Evolutionary conservation across 2,113 vertebrate species (phyloP).

Genomic region (Pseudopipra pipra): DNA sequence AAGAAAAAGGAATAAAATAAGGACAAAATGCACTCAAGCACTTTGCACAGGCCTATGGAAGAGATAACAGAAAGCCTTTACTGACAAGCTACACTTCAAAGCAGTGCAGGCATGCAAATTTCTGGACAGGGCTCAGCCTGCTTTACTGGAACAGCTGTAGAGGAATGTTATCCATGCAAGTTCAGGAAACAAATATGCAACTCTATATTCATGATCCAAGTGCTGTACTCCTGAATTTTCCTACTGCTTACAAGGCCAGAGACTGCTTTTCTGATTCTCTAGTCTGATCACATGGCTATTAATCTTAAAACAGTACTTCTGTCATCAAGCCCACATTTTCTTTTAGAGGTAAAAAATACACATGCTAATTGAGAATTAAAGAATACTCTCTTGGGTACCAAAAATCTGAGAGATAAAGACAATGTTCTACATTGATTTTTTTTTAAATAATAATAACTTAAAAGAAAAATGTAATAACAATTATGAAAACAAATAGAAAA

Average conservation of each 20-base stretch:
- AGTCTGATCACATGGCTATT: neutral
- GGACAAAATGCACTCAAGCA: neutral
- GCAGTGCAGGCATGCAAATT: neutral
- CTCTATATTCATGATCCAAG: neutral
- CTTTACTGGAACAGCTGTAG: neutral
- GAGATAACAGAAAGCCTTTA: neutral
- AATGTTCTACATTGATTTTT: neutral
- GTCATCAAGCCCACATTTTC: neutral
- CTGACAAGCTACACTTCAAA: neutral
- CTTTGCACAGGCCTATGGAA: neutral
- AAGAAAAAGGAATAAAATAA: neutral
- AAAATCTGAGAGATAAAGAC: neutral
- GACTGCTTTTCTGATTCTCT: neutral
- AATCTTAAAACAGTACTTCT: neutral
- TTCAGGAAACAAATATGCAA: neutral
- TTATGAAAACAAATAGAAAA: neutral
- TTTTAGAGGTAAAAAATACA: slow-evolving; percentile 4
- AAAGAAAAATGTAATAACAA: neutral
- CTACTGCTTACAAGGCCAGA: neutral
- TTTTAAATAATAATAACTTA: neutral
- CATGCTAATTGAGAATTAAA: slow-evolving; percentile 33
- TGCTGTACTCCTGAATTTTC: neutral
- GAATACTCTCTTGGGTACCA: neutral
- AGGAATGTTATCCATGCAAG: slow-evolving; percentile 5
- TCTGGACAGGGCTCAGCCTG: neutral